Evolutionary conservation across 1,140 invertebrate species (phyloP).

Genomic region (Drosophila kurseongensis): DNA sequence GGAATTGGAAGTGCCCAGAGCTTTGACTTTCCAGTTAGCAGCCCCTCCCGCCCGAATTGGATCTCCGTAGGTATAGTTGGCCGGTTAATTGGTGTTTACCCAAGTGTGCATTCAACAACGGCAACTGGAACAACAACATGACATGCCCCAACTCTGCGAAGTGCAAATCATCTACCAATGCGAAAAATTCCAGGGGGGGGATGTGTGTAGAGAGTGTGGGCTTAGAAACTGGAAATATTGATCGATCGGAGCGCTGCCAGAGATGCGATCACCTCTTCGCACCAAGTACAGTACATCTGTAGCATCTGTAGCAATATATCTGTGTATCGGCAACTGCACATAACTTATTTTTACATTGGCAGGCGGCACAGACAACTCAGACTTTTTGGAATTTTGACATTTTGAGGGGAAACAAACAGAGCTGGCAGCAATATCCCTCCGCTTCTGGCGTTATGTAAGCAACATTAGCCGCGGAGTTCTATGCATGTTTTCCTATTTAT

Average conservation of each 20-base stretch:
- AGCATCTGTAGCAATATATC: neutral
- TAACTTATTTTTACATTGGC: conserved; percentile 6
- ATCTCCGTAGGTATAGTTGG: too few species aligned
- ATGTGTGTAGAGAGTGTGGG: too few species aligned
- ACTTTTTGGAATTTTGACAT: conserved; percentile 1
- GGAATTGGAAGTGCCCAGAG: neutral
- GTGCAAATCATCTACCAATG: neutral
- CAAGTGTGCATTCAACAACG: neutral
- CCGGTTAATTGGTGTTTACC: neutral
- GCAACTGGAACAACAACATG: conserved; percentile 4
- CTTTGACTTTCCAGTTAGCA: neutral
- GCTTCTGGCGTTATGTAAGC: conserved; percentile 56
- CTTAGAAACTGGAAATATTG: too few species aligned
- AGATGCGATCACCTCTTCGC: neutral
- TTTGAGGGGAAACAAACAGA: neutral
- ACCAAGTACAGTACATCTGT: conserved; percentile 4
- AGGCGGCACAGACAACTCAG: neutral
- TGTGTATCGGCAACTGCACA: neutral
- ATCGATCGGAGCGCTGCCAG: too few species aligned
- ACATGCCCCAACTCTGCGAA: neutral
- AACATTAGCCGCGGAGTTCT: conserved; percentile 51
- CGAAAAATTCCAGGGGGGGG: too few species aligned
- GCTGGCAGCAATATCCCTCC: neutral
- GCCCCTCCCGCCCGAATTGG: neutral
- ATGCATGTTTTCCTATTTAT: conserved; percentile 65